Evolutionary conservation across 2,113 vertebrate genomes (phyloP).

Genomic region (Xerus inauris): DNA sequence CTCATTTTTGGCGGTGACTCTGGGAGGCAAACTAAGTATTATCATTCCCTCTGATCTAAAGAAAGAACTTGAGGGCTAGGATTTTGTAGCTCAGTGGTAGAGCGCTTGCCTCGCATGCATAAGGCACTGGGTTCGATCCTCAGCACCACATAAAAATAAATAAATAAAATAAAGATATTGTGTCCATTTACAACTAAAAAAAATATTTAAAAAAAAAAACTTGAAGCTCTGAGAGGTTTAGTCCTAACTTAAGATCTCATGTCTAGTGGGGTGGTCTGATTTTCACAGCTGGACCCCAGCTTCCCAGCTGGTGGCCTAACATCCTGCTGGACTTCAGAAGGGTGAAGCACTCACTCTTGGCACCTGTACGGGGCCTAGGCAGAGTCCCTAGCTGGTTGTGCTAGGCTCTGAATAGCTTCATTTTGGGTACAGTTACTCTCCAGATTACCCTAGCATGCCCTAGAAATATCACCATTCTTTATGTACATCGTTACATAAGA

Average conservation of each 20-base stretch:
- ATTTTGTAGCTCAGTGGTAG: no score
- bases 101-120: no score
- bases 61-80: background rate
- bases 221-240: background rate
- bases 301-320: background rate
- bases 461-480: background rate
- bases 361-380: background rate
- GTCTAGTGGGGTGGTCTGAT: background rate
- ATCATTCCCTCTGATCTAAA: background rate
- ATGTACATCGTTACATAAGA: background rate
- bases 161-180: no score
- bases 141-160: no score
- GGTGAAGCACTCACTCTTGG: background rate
- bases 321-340: no score
- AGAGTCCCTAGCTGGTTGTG: background rate
- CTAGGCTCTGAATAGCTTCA: background rate
- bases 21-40: background rate
- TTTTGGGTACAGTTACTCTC: background rate
- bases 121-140: no score
- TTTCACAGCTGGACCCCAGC: background rate
- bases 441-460: background rate
- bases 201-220: no score
- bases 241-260: background rate
- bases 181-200: no score
- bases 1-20: background rate